Evolutionary conservation across 2,113 vertebrate genomes (phyloP).

Genomic region (Tylochromis polylepis): DNA sequence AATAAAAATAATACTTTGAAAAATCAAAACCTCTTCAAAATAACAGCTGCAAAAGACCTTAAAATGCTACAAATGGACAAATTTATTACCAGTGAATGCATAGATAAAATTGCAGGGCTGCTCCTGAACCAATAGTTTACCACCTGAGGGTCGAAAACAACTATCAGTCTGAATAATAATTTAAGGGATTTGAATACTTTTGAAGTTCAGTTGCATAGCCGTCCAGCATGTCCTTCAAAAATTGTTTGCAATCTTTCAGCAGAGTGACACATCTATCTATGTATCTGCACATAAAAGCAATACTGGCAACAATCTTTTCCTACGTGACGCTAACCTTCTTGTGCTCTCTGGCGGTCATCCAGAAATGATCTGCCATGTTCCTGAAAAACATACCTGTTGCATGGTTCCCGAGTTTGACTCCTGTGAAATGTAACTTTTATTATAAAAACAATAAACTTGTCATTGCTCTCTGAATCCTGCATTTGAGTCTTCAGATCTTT

Average conservation of each 20-base stretch:
- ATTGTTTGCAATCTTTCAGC: not conserved
- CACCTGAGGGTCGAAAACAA: not conserved
- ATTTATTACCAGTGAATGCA: not conserved
- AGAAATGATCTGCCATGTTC: not conserved
- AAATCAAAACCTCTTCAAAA: not conserved
- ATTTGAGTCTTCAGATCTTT: not conserved
- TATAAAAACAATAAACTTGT: not conserved
- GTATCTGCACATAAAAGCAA: not conserved
- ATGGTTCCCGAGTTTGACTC: not conserved
- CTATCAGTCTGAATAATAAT: not conserved
- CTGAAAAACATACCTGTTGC: not conserved
- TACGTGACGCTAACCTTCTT: not conserved
- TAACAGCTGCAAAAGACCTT: not conserved
- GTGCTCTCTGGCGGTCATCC: not conserved
- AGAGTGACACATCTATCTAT: not conserved
- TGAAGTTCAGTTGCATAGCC: not conserved
- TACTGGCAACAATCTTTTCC: not conserved
- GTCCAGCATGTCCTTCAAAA: not conserved
- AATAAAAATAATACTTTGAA: not conserved
- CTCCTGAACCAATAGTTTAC: not conserved
- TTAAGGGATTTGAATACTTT: not conserved
- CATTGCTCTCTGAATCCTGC: not conserved
- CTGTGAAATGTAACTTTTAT: accelerated
- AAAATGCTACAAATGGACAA: not conserved
- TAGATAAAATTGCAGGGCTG: not conserved